These are phyloP conservation scores for Coenonympha glycerion DNA, from an alignment of 2,888 invertebrate genomes.

Conservation along the genomic window DNA sequence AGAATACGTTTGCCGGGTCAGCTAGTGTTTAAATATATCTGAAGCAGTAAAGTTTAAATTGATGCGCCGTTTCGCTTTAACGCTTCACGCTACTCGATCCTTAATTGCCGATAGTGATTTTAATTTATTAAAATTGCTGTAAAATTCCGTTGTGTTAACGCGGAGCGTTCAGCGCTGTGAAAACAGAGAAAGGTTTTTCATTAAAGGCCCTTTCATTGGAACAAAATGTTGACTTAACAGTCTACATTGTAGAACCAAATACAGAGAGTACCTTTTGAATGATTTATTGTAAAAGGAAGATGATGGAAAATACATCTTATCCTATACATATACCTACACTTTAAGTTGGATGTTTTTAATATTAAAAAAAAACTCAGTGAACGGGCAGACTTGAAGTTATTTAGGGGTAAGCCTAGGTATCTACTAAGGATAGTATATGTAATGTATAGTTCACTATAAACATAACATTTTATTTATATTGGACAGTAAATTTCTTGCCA, in stretches of 20 bases:
- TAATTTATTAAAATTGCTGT: constrained; percentile 23
- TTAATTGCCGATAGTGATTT: constrained; percentile 28
- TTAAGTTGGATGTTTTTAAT: too few relatives aligned
- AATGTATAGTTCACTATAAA: too few relatives aligned
- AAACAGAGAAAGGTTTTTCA: constrained; percentile 16
- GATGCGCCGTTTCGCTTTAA: constrained; percentile 26
- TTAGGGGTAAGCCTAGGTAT: too few relatives aligned
- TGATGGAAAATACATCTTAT: constrained; percentile 1
- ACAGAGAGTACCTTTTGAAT: constrained; percentile 7
- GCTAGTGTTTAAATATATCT: background rate
- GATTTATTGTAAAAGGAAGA: background rate
- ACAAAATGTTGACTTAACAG: constrained; percentile 1
- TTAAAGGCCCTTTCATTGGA: constrained; percentile 13
- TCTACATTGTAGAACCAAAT: constrained; percentile 6
- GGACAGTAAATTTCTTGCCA: too few relatives aligned
- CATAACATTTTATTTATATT: too few relatives aligned
- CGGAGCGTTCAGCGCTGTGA: constrained; percentile 11
- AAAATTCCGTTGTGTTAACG: constrained; percentile 15
- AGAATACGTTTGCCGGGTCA: too few relatives aligned
- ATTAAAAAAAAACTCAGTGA: too few relatives aligned
- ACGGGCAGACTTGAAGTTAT: too few relatives aligned
- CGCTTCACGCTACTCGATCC: constrained; percentile 31
- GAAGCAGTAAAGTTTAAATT: background rate
- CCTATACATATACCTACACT: too few relatives aligned
- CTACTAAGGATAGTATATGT: too few relatives aligned